Evolutionary conservation across 2,797 vertebrate genomes (phyloP), one percentile per base, ranked within the genome.

Genomic region (Brachyrhaphis roseni): DNA sequence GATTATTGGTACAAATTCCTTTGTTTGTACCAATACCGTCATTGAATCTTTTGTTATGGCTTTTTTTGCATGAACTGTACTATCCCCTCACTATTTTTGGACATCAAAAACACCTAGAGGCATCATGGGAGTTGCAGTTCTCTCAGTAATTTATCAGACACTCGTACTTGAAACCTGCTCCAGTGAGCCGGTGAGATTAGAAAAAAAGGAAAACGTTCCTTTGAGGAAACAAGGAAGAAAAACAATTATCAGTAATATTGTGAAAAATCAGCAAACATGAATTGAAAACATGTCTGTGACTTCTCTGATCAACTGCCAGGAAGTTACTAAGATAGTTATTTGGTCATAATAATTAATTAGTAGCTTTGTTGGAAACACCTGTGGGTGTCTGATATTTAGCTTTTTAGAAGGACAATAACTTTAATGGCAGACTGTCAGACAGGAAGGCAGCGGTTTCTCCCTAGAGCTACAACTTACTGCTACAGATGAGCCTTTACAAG

Each of bases 81-180:
- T 12, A 8, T 36, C 59, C 18, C 31, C 31, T 64, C 15, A 18
- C 16, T 55, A 26, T 70, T 46, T 81, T 82, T 59, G 28, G 51
- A 64, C 59, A 3, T 18, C 59, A 62, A 57, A 66, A 39, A 23
- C 34, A 78, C 76, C 77, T 12, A 18, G 0, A 53, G 31, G 49
- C 51, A 36, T 6, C 78, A 62, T 31, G n/a, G 66, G 79, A 78
- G 53, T 20, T 62, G 47, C 64, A 62, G 49, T 34, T 55, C 78
- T 80, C 74, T 64, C 68, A 72, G 28, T 49, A 72, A 18, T 31
- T 66, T 36, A 10, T 18, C 34, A 66, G 31, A 39, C 62, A 66
- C 62, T 18, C 34, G 12, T 5, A 36, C 16, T 20, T 59, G 11
- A 28, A 66, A 66, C 62, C 16, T 66, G 18, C 16, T 39, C 7